Conservation (phyloP, 64 coral and sea anemone genomes). For the Pachyseris speciosa region DNA sequence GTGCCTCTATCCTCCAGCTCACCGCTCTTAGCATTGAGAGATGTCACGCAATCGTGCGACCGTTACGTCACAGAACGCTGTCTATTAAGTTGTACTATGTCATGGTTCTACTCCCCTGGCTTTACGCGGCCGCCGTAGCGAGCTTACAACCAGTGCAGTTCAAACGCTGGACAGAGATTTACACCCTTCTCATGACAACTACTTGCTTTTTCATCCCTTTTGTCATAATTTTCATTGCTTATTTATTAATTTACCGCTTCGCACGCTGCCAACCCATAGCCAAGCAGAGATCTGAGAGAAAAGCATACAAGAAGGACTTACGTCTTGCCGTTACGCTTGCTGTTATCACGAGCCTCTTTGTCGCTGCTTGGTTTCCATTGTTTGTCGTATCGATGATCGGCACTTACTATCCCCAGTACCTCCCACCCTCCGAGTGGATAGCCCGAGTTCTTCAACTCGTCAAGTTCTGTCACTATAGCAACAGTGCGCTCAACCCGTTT, state of each 20-base stretch:
- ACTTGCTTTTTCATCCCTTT: constrained; percentile 80
- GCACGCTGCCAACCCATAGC: constrained; percentile 37
- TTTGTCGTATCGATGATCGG: constrained; percentile 67
- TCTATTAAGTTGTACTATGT: constrained; percentile 66
- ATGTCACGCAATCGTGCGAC: constrained; percentile 85
- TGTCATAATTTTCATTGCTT: constrained; percentile 65
- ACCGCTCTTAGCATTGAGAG: constrained; percentile 88
- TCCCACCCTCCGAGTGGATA: not conserved
- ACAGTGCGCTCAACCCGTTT: constrained; percentile 24
- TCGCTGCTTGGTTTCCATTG: constrained; percentile 66
- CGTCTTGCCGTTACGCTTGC: constrained; percentile 61
- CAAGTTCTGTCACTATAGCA: constrained; percentile 53
- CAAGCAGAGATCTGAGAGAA: constrained; percentile 20
- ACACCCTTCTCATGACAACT: constrained; percentile 65
- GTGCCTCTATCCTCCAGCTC: constrained; percentile 87
- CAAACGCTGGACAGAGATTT: constrained; percentile 15
- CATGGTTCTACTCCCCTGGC: constrained; percentile 69
- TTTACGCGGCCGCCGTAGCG: constrained; percentile 58
- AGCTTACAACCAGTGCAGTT: constrained; percentile 64
- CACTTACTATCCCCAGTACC: constrained; percentile 23
- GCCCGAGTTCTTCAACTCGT: not conserved
- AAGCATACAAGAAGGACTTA: constrained; percentile 61
- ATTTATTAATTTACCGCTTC: constrained; percentile 57
- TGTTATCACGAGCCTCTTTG: constrained; percentile 61
- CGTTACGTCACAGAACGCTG: constrained; percentile 75